Evolutionary conservation across 2,797 vertebrate species (phyloP).

Genomic region (Pipistrellus nathusii): DNA sequence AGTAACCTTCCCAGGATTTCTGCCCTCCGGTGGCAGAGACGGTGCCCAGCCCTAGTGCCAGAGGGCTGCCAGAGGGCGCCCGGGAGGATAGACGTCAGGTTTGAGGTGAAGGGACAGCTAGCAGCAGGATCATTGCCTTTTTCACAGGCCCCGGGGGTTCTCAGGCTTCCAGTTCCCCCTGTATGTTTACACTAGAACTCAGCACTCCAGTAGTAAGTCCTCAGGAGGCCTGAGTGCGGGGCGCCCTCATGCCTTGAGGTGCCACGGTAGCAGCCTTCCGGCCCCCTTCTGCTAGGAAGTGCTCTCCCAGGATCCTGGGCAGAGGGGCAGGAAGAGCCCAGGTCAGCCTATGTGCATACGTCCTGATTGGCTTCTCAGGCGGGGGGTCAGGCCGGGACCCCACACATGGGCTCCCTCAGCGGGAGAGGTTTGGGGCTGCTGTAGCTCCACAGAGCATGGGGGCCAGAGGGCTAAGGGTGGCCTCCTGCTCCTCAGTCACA

Average conservation of each 20-base stretch:
- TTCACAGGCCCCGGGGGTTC: not conserved
- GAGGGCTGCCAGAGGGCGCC: not conserved
- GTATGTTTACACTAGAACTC: not conserved
- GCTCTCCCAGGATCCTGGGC: not conserved
- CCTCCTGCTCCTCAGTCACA: not conserved
- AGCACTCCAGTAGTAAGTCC: accelerated
- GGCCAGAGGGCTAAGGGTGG: not conserved
- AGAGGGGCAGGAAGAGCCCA: not conserved
- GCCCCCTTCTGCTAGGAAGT: not conserved
- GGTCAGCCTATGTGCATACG: not conserved
- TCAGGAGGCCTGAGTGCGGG: not conserved
- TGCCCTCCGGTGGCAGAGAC: not conserved
- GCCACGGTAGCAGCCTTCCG: not conserved
- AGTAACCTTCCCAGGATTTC: not conserved
- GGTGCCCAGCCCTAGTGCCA: not conserved
- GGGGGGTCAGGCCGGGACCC: not conserved
- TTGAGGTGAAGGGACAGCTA: not conserved
- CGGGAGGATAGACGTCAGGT: not conserved
- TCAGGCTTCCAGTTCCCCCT: not conserved
- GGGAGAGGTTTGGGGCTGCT: not conserved
- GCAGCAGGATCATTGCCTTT: not conserved
- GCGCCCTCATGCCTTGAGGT: not conserved
- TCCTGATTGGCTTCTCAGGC: not conserved
- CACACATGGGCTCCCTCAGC: not conserved
- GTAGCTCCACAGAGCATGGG: not conserved